Evolutionary conservation across 2,888 invertebrate genomes (phyloP).

Genomic region (Phrixothrix hirtus): DNA sequence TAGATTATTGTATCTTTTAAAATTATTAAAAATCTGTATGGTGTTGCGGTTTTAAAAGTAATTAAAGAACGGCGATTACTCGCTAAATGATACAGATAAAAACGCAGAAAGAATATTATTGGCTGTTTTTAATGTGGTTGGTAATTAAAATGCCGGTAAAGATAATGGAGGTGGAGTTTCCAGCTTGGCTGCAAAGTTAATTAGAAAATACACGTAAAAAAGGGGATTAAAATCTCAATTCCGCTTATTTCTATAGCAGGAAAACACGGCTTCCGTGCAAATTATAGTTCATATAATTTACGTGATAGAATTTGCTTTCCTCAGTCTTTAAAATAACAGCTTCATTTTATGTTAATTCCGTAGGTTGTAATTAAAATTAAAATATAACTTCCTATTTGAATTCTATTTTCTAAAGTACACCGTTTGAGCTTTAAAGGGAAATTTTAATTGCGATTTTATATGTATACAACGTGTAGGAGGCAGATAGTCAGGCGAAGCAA

Average conservation of each 20-base stretch:
- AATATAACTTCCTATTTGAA: slow-evolving; percentile 19
- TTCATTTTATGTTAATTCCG: slow-evolving; percentile 29
- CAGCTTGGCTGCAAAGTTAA: slow-evolving; percentile 32
- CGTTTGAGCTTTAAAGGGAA: slow-evolving; percentile 8
- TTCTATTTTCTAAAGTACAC: slow-evolving; percentile 6
- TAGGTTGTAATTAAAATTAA: slow-evolving; percentile 26
- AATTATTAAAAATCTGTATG: slow-evolving; percentile 23
- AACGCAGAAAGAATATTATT: slow-evolving; percentile 30
- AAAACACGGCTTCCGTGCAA: slow-evolving; percentile 29
- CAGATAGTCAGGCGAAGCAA: background rate
- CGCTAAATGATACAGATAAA: slow-evolving; percentile 24
- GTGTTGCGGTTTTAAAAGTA: slow-evolving; percentile 24
- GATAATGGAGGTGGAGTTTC: slow-evolving; percentile 31
- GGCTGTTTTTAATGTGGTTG: slow-evolving; percentile 29
- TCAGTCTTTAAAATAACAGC: slow-evolving; percentile 25
- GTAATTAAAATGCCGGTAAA: slow-evolving; percentile 31
- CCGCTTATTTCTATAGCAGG: slow-evolving; percentile 30
- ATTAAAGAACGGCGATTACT: slow-evolving; percentile 25
- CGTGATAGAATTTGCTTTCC: slow-evolving; percentile 29
- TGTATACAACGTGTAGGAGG: background rate
- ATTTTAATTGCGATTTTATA: slow-evolving; percentile 8
- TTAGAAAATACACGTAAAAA: slow-evolving; percentile 34
- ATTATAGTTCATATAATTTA: slow-evolving; percentile 33
- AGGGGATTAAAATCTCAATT: slow-evolving; percentile 31
- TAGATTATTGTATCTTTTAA: slow-evolving; percentile 20